These are phyloP conservation scores for Dryobotodes eremita DNA, from an alignment of 2,888 invertebrate species.

Conservation along the genomic window DNA sequence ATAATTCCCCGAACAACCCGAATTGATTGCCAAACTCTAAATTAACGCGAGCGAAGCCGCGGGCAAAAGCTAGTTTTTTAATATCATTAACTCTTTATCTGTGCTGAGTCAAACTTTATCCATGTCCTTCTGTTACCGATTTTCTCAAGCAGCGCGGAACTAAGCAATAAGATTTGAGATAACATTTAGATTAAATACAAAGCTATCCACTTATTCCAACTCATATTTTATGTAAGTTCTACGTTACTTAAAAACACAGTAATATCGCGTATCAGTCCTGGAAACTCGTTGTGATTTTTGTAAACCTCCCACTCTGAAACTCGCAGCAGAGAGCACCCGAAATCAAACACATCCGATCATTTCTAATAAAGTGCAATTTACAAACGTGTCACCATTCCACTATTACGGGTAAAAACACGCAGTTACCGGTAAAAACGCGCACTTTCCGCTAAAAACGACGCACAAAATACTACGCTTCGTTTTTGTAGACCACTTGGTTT, in stretches of 20 bases:
- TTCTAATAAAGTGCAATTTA: slow-evolving; percentile 42
- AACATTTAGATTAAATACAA: no score
- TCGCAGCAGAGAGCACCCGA: neutral
- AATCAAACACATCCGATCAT: slow-evolving; percentile 22
- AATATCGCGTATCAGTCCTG: neutral
- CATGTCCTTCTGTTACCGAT: neutral
- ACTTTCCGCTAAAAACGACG: slow-evolving; percentile 49
- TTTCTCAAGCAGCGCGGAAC: neutral
- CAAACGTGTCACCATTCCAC: slow-evolving; percentile 32
- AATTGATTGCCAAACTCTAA: no score
- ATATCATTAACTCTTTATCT: no score
- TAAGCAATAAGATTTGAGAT: no score
- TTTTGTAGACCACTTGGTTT: slow-evolving; percentile 51
- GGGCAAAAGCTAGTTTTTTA: no score
- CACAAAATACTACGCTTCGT: slow-evolving; percentile 43
- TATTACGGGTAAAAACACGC: slow-evolving; percentile 30
- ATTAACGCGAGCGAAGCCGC: no score
- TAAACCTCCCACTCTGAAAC: neutral
- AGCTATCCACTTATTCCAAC: neutral
- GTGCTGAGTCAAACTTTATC: no score
- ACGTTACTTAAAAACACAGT: neutral
- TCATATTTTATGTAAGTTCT: neutral
- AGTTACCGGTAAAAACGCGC: slow-evolving; percentile 24
- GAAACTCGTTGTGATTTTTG: neutral
- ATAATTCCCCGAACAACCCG: no score